Percentiles rank a stretch among this genome's conserved stretches.
phyloP scores from a whole-genome alignment of 2,888 invertebrate genomes.

The Drosophila antonietae region DNA sequence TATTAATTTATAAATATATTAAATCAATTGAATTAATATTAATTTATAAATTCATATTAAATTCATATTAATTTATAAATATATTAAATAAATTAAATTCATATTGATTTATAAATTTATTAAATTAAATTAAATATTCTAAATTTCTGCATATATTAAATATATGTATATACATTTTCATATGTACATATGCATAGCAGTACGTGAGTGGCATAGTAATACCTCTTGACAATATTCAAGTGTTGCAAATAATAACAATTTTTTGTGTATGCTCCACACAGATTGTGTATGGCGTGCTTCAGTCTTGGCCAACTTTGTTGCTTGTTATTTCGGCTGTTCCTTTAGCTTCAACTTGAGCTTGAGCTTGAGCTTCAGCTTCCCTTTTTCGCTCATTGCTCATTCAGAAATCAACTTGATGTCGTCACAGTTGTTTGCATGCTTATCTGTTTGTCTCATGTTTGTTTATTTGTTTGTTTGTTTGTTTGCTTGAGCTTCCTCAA shows the following conservation, averaged over 20 bases:
- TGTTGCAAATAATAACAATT: slow-evolving; percentile 2
- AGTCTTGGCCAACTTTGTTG: slow-evolving; percentile 22
- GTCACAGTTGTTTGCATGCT: slow-evolving; percentile 51
- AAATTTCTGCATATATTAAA: too few species aligned
- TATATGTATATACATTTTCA: too few species aligned
- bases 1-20: too few species aligned
- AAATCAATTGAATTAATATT: too few species aligned
- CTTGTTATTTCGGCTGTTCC: slow-evolving; percentile 12
- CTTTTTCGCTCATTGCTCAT: slow-evolving; percentile 43
- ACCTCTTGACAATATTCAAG: slow-evolving; percentile 13
- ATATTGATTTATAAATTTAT: too few species aligned
- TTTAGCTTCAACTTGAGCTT: slow-evolving; percentile 5
- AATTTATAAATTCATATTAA: too few species aligned
- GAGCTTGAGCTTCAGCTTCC: background rate
- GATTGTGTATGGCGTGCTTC: background rate
- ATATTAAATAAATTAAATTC: too few species aligned
- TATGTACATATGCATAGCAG: too few species aligned
- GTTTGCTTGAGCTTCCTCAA: slow-evolving; percentile 30
- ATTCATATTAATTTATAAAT: too few species aligned
- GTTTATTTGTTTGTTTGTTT: slow-evolving; percentile 37
- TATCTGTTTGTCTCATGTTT: slow-evolving; percentile 43
- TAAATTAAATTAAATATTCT: too few species aligned
- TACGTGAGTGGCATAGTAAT: too few species aligned
- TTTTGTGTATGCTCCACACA: slow-evolving; percentile 17
- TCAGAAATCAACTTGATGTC: slow-evolving; percentile 50